Base-by-base conservation (phyloP, 2,113 vertebrate species). In the Turnix velox region DNA sequence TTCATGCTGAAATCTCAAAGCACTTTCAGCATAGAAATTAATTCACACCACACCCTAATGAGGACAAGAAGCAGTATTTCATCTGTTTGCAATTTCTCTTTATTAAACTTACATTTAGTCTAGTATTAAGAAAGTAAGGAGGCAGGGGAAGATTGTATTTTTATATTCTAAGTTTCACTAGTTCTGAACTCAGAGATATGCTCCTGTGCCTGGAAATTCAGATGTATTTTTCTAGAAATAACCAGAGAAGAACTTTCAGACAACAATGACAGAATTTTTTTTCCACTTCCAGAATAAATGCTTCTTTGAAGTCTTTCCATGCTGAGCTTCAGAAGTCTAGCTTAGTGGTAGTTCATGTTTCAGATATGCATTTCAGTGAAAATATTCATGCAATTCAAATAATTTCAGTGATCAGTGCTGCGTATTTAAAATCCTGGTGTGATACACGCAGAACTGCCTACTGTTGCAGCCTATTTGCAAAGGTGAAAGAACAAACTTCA, bases 1-100 rank as follows among this genome's bases (percentile, higher is more conserved):
- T 96, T 97, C 84, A 94, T 95, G 88, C 23, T 83, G 75, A 52
- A 84, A 86, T 93, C 52, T 91, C 84, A 96, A 95, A 97, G 54
- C 31, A 91, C 54, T 88, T 91, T 93, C 85, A 87, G 79, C 74
- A 62, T 24, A 82, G 57, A 66, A 58, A 85, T 94, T 95, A 91
- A 92, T 87, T 96, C 91, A 94, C 75, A 95, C 84, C 18, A 0
- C 89, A 94, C 86, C 77, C 66, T 92, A 76, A 93, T 88, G 91
- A 92, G 78, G 93, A 80, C 57, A 45, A 84, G 84, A 95, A 94
- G 31, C 49, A 93, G 54, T 89, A 92, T 95, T 94, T 88, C 86
- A 92, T 90, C 83, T 93, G 88, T 90, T 97, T 95, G 75, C 84
- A 91, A 55, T 92, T 95, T 88, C 83, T 94, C 48, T 93, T 93